These are phyloP conservation scores for Eriocheir sinensis DNA, from an alignment of 1,140 invertebrate species.

Conservation along the genomic window DNA sequence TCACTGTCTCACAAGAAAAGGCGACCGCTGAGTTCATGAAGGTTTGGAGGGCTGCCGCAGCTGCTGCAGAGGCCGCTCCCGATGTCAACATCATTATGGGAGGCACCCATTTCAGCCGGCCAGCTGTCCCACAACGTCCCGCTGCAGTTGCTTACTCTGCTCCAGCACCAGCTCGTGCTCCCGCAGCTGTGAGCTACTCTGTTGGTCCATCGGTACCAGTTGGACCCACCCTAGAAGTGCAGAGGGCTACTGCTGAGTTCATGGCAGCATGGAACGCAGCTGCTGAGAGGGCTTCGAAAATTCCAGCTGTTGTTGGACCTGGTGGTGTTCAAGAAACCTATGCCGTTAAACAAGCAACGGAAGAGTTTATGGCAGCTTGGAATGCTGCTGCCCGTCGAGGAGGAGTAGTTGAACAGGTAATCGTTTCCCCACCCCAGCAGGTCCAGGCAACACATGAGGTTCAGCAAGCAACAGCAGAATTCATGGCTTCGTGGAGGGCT, in stretches of 20 bases:
- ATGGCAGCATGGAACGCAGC: conserved; percentile 70
- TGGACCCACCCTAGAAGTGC: conserved; percentile 33
- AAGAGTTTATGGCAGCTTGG: conserved; percentile 56
- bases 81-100: conserved; percentile 66
- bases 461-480: conserved; percentile 45
- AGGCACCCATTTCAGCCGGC: not conserved
- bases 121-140: not conserved
- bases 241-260: conserved; percentile 58
- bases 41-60: conserved; percentile 55
- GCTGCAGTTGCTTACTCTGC: conserved; percentile 30
- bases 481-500: conserved; percentile 44
- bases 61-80: conserved; percentile 56
- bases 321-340: conserved; percentile 41
- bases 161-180: conserved; percentile 4
- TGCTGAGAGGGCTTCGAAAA: conserved; percentile 34
- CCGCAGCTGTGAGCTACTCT: conserved; percentile 32
- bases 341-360: conserved; percentile 47
- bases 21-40: conserved; percentile 58
- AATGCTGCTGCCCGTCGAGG: conserved; percentile 54
- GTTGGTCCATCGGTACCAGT: not conserved
- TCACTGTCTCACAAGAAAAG: not conserved
- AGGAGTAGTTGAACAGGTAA: conserved; percentile 45
- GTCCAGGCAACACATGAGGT: conserved; percentile 44
- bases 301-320: not conserved
- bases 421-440: not conserved